Percentiles rank a stretch among this genome's conserved stretches.
phyloP scores from a whole-genome alignment of 64 coral and sea anemone species.

The Platygyra sinensis region DNA sequence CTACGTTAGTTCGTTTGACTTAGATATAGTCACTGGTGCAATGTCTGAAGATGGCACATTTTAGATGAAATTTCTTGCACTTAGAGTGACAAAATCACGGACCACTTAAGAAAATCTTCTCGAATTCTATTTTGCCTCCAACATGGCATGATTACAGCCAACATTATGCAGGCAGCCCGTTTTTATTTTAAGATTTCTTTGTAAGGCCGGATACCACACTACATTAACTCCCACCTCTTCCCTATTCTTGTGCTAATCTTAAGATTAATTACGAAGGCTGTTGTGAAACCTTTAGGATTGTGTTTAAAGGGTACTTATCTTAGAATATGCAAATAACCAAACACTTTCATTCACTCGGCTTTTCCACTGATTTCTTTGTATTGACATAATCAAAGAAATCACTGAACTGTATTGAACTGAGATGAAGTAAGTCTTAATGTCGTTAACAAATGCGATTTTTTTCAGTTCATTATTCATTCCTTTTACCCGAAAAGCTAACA shows the following conservation, averaged over 20 bases:
- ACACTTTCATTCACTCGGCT: background rate
- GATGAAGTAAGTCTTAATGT: background rate
- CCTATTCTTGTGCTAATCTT: background rate
- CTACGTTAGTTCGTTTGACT: too few species aligned
- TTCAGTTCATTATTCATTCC: background rate
- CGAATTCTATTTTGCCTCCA: background rate
- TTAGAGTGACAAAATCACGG: too few species aligned
- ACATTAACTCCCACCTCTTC: background rate
- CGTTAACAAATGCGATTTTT: background rate
- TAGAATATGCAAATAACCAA: background rate
- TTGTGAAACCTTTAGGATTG: background rate
- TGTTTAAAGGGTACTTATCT: background rate
- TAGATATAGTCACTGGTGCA: too few species aligned
- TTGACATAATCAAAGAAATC: background rate
- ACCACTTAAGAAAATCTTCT: background rate
- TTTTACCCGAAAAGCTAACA: background rate
- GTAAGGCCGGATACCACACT: background rate
- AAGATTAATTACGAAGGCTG: background rate
- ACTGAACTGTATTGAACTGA: background rate
- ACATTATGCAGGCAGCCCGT: background rate
- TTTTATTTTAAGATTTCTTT: background rate
- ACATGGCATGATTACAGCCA: background rate
- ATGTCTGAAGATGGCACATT: too few species aligned
- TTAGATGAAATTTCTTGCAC: too few species aligned
- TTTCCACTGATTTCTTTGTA: background rate